Conservation (phyloP, 2,113 vertebrate species). For the Bubo scandiacus region DNA sequence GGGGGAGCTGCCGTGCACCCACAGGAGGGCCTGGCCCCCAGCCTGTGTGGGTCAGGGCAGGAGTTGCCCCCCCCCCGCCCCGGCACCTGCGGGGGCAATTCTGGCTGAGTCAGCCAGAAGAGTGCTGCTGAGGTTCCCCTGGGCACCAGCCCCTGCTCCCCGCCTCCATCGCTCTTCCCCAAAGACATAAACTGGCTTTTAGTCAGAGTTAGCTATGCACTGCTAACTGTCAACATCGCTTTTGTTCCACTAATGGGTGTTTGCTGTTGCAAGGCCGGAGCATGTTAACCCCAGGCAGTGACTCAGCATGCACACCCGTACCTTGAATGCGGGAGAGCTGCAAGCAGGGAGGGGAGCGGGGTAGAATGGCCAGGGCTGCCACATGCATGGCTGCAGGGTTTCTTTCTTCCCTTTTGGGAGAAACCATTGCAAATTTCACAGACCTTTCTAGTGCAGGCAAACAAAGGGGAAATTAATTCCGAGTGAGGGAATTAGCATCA, state of each 20-base stretch:
- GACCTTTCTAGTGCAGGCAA: not conserved
- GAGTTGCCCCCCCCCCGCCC: not conserved
- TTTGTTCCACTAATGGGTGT: not conserved
- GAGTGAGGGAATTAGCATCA: not conserved
- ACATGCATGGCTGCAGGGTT: not conserved
- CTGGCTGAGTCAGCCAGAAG: not conserved
- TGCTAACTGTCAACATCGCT: not conserved
- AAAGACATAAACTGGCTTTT: not conserved
- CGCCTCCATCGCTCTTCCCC: not conserved
- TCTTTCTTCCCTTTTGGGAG: not conserved
- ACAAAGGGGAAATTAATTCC: not conserved
- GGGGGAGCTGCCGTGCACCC: not conserved
- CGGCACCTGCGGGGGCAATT: not conserved
- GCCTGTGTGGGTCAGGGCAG: no score
- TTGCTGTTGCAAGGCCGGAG: not conserved
- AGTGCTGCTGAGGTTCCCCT: not conserved
- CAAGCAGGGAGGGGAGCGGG: not conserved
- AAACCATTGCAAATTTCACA: not conserved
- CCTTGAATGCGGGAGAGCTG: not conserved
- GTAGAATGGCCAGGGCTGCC: not conserved
- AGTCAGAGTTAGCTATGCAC: not conserved
- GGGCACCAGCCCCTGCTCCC: not conserved
- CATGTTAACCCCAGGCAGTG: not conserved
- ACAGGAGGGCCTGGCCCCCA: not conserved
- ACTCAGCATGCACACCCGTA: not conserved